Base-by-base conservation (phyloP, 2,797 vertebrate species). In the Phrynocephalus vlangalii region DNA sequence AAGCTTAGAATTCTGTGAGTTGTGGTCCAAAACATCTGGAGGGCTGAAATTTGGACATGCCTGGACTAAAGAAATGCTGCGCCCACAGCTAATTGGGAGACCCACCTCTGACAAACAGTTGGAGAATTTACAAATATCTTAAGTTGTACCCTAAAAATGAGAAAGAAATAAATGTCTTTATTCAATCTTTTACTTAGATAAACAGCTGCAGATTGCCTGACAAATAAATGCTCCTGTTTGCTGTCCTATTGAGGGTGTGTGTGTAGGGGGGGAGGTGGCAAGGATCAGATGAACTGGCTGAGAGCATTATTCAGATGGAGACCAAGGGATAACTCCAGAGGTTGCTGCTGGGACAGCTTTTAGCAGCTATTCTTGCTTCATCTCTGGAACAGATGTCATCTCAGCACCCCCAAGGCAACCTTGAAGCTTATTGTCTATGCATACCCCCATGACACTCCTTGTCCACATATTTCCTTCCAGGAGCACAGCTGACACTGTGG, bases 141-240 rank as follows among this genome's bases (percentile, higher is more conserved):
- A 24, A 79, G n/a, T 66, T 85, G 44, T 13, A 70, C 30, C 60
- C 18, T 87, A 3, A 76, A 63, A 63, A 16, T 16, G 82, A 92
- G 83, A 87, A 85, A 79, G 63, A 48, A 38, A 86, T 24, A 38
- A 2, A 1, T 28, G 70, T 30, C 90, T 89, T 83, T 76, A 56
- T 88, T 0, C 0, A 90, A 86, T 90, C 82, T 88, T 79, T 68
- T 90, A 8, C 33, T 91, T 85, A 90, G 84, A 91, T 87, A 90
- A 95, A 90, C 79, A 92, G 80, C n/a, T 87, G 84, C 79, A 71
- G 79, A 88, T 87, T 91, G 3, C 11, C 82, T 91, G 87, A 91
- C 83, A 30, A 9, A 79, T 18, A 72, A 91, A 89, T 86, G 26
- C 82, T 60, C 66, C 90, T 90, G 83, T 56, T 80, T 44, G 79